Percentiles rank a stretch among this genome's conserved stretches.
Conservation (phyloP, 2,113 vertebrate genomes). For the Cyphomyrus discorhynchus region DNA sequence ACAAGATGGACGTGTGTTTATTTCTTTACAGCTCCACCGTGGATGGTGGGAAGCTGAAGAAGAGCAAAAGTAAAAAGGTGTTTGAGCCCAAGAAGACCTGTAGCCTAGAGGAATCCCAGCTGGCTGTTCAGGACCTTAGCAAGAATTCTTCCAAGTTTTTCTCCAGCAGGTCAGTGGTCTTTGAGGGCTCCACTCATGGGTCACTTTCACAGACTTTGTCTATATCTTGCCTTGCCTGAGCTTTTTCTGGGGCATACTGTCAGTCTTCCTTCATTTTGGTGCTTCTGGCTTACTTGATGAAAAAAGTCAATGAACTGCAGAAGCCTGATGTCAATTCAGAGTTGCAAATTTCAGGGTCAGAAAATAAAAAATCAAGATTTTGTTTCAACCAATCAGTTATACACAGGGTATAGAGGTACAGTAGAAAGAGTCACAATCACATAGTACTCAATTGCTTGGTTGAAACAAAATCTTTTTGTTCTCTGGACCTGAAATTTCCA, state of each 20-base stretch:
- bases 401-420: not conserved
- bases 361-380: not conserved
- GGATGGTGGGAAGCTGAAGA: constrained; percentile 30
- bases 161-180: constrained; percentile 35
- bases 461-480: not conserved
- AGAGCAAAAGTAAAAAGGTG: constrained; percentile 28
- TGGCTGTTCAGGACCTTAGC: constrained; percentile 20
- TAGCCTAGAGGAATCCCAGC: constrained; percentile 47
- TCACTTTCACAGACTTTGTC: not conserved
- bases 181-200: not conserved
- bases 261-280: not conserved
- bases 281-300: not conserved
- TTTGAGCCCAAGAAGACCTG: constrained; percentile 30
- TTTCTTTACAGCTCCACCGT: not conserved
- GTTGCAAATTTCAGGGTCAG: not conserved
- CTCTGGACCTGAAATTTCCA: not conserved
- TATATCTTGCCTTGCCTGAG: not conserved
- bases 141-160: not conserved
- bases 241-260: not conserved
- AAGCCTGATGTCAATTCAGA: not conserved
- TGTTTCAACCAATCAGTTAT: not conserved
- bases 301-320: not conserved
- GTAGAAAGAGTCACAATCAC: not conserved
- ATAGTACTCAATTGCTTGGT: not conserved
- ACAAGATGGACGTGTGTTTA: not conserved